A percentile compares a stretch with the other conserved stretches of the same genome.
Conservation (phyloP, 2,797 vertebrate species). For the Micrastur ruficollis region DNA sequence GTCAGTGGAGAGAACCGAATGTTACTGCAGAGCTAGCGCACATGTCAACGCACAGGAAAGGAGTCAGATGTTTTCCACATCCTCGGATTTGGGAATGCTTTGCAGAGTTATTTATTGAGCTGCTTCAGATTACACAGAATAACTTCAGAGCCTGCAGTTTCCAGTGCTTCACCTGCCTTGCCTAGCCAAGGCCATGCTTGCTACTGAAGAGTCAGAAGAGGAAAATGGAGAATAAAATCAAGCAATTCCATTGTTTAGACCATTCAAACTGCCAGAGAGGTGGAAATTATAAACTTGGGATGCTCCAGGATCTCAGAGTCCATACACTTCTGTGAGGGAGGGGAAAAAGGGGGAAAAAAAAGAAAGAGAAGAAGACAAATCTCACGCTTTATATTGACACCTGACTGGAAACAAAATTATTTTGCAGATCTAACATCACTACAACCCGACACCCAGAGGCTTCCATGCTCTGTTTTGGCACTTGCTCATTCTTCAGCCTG, state of each 20-base stretch:
- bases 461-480: background rate
- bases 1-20: constrained; percentile 18
- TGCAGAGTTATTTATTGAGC: constrained; percentile 4
- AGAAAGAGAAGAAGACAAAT: background rate
- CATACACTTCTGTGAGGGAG: background rate
- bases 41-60: background rate
- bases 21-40: background rate
- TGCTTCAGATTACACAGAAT: background rate
- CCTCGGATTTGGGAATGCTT: background rate
- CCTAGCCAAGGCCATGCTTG: background rate
- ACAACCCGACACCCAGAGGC: background rate
- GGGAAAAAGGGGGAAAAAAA: accelerated
- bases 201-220: background rate
- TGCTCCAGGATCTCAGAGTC: background rate
- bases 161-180: background rate
- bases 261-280: background rate
- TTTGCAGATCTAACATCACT: background rate
- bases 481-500: background rate
- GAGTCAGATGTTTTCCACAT: constrained; percentile 17
- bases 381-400: background rate
- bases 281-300: background rate
- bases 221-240: background rate
- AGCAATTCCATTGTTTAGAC: background rate
- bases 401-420: background rate
- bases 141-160: background rate